A percentile compares a stretch with the other conserved stretches of the same genome.
Conservation (phyloP, 2,888 invertebrate genomes). For the Xanthorhoe designata region DNA sequence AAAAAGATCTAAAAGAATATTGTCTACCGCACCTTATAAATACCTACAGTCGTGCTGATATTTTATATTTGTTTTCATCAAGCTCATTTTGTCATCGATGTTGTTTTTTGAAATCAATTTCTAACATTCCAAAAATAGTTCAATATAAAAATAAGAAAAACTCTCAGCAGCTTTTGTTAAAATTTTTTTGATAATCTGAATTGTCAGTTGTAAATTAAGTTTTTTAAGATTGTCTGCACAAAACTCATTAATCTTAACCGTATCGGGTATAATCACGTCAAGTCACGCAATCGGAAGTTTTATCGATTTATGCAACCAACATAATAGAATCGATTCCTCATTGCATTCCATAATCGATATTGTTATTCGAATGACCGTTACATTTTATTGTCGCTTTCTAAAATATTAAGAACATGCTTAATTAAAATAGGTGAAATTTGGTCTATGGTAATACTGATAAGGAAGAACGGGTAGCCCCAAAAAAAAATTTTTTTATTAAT, state of each 20-base stretch:
- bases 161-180: not conserved
- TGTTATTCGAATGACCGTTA: constrained; percentile 42
- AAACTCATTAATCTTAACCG: constrained; percentile 34
- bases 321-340: constrained; percentile 44
- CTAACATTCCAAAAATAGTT: too few relatives aligned
- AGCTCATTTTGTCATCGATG: too few relatives aligned
- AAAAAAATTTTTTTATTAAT: too few relatives aligned
- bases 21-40: too few relatives aligned
- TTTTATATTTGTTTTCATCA: too few relatives aligned
- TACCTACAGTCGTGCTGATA: too few relatives aligned
- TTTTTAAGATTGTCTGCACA: constrained; percentile 15
- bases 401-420: constrained; percentile 25
- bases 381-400: constrained; percentile 39
- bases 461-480: too few relatives aligned
- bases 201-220: not conserved
- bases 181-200: not conserved
- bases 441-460: too few relatives aligned
- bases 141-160: too few relatives aligned
- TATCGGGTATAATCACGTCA: constrained; percentile 28
- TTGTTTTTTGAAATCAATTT: too few relatives aligned
- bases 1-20: too few relatives aligned
- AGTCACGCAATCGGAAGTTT: constrained; percentile 43
- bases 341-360: constrained; percentile 41
- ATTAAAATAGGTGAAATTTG: constrained; percentile 2
- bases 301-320: constrained; percentile 44